A percentile compares a stretch with the other conserved stretches of the same genome.
phyloP scores from a whole-genome alignment of 2,888 invertebrate genomes.

The Eupsilia transversa region DNA sequence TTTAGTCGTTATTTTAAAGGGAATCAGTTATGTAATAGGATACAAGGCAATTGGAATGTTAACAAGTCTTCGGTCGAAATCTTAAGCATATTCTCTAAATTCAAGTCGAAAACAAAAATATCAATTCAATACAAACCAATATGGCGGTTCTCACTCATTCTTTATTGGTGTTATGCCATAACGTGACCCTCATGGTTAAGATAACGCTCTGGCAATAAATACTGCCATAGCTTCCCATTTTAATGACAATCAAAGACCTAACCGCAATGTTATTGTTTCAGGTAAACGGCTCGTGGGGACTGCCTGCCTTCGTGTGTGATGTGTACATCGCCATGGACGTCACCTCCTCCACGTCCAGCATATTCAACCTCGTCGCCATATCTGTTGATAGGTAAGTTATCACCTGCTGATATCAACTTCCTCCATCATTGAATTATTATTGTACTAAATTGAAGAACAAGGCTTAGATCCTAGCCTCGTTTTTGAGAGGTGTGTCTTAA shows the following conservation, averaged over 20 bases:
- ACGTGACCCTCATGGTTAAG: neutral
- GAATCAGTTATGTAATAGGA: neutral
- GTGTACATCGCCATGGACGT: conserved; percentile 99
- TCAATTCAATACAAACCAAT: neutral
- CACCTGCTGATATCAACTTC: no score
- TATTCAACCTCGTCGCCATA: conserved; percentile 99
- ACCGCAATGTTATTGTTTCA: conserved; percentile 79
- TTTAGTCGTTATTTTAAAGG: neutral
- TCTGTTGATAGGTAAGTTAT: conserved; percentile 98
- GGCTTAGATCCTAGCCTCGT: no score
- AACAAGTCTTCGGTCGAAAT: neutral
- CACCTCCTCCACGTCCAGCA: conserved; percentile 98
- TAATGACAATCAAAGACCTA: neutral
- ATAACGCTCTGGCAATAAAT: neutral
- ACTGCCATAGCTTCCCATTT: neutral
- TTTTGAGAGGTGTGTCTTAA: neutral
- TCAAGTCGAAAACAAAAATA: neutral
- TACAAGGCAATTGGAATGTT: neutral
- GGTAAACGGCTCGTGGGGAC: conserved; percentile 97
- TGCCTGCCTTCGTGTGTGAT: conserved; percentile 98
- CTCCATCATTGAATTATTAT: no score
- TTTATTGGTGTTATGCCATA: neutral
- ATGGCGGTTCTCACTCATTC: neutral
- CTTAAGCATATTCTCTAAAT: neutral
- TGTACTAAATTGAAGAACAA: no score